phyloP scores from a whole-genome alignment of 2,888 invertebrate species.

The Tinea pellionella region DNA sequence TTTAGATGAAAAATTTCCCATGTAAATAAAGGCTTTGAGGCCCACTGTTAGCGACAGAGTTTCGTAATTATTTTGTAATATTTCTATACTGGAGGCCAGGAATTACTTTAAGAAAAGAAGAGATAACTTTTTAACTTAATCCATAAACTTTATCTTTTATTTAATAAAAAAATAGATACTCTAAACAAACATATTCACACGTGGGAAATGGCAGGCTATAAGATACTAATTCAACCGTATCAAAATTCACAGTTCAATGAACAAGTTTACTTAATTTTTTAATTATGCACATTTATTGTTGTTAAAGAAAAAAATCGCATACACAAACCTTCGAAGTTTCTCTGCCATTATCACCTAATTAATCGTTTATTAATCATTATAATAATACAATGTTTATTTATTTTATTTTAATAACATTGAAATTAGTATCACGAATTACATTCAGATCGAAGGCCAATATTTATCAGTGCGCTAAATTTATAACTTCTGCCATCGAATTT shows the following conservation, averaged over 20 bases:
- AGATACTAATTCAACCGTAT: conserved; percentile 29
- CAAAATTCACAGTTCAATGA: conserved; percentile 38
- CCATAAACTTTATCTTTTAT: too few species aligned
- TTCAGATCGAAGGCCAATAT: neutral
- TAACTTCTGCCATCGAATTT: neutral
- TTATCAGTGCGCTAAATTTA: neutral
- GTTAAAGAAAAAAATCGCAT: neutral
- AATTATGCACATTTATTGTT: neutral
- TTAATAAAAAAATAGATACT: neutral
- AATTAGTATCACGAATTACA: neutral
- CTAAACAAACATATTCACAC: neutral
- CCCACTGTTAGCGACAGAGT: too few species aligned
- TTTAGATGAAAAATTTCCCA: too few species aligned
- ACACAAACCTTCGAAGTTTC: neutral
- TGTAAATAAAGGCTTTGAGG: too few species aligned
- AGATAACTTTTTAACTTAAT: too few species aligned
- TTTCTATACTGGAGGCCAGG: too few species aligned
- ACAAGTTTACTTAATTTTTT: conserved; percentile 37
- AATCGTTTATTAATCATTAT: neutral
- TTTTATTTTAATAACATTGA: conserved; percentile 7
- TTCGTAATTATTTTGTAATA: too few species aligned
- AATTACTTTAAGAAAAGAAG: too few species aligned
- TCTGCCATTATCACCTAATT: conserved; percentile 2
- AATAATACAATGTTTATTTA: neutral
- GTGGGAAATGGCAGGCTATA: neutral